Evolutionary conservation across 1,140 invertebrate species (phyloP).

Genomic region (Drosophila insularis): DNA sequence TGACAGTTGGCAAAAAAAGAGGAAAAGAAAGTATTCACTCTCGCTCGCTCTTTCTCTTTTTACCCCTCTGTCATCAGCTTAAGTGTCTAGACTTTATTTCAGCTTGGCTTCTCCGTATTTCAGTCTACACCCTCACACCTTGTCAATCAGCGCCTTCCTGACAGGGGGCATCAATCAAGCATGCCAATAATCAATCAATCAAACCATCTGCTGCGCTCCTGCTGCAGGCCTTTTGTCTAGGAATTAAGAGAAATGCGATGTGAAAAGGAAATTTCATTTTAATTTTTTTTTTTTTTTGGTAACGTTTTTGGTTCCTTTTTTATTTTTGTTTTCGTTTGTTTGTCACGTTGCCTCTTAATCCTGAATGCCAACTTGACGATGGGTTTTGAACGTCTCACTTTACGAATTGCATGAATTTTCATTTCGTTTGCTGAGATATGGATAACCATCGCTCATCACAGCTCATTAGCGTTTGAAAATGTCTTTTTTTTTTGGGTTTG

Average conservation of each 20-base stretch:
- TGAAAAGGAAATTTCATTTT: conserved; percentile 18
- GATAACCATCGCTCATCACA: conserved; percentile 36
- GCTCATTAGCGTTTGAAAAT: conserved; percentile 42
- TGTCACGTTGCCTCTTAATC: conserved; percentile 35
- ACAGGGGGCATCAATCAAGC: conserved; percentile 52
- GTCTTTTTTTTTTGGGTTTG: background rate
- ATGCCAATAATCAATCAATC: conserved; percentile 65
- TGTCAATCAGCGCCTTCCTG: conserved; percentile 46
- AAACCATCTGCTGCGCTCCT: conserved; percentile 27
- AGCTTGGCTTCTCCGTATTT: conserved; percentile 14
- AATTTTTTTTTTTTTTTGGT: background rate
- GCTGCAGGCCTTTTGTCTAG: conserved; percentile 19
- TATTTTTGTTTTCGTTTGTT: conserved; percentile 7
- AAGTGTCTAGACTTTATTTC: conserved; percentile 41
- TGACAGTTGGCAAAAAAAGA: background rate
- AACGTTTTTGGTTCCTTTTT: background rate
- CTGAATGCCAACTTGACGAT: conserved; percentile 17
- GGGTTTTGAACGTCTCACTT: background rate
- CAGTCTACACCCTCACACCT: conserved; percentile 17
- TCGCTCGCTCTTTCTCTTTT: background rate
- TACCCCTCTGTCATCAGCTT: conserved; percentile 22
- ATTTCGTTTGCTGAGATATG: conserved; percentile 13
- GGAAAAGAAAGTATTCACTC: background rate
- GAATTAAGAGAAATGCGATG: conserved; percentile 11
- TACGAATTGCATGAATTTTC: conserved; percentile 22